A percentile compares a stretch with the other conserved stretches of the same genome.
Conservation (phyloP, 2,797 vertebrate species). For the Pachyuromys duprasi region DNA sequence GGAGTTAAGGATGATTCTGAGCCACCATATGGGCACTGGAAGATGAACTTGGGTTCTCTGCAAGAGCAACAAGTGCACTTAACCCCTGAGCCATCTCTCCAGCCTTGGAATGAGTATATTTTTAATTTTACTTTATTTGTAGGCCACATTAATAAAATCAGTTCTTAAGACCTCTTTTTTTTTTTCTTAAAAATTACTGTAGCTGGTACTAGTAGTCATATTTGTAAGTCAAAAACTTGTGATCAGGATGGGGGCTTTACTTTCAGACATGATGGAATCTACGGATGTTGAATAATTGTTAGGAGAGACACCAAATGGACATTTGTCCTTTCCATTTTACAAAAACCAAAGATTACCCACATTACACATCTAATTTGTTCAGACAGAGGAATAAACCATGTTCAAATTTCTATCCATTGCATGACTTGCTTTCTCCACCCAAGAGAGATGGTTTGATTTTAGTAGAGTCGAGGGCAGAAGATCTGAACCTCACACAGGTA, state of each 20-base stretch:
- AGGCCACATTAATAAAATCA: constrained; percentile 24
- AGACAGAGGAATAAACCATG: constrained; percentile 15
- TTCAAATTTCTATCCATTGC: constrained; percentile 12
- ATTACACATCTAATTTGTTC: not conserved
- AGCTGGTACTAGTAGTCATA: constrained; percentile 6
- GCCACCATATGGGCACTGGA: not conserved
- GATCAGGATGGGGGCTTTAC: not conserved
- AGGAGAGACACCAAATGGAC: not conserved
- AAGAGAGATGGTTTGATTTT: constrained; percentile 38
- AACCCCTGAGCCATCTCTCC: not conserved
- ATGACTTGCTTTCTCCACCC: constrained; percentile 14
- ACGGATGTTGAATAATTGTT: constrained; percentile 40
- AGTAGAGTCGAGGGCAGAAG: not conserved
- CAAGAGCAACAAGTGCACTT: not conserved
- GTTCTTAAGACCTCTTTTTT: not conserved
- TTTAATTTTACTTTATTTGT: not conserved
- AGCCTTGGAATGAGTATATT: not conserved
- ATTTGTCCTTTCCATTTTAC: constrained; percentile 28
- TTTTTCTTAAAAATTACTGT: constrained; percentile 35
- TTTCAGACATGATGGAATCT: constrained; percentile 41
- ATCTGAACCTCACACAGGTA: constrained; percentile 23
- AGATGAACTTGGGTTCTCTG: not conserved
- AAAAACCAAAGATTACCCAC: not conserved
- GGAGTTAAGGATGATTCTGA: not conserved
- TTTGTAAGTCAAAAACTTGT: not conserved